Evolutionary conservation across 2,113 vertebrate genomes (phyloP).

Genomic region (Ivindomyrus marchei): DNA sequence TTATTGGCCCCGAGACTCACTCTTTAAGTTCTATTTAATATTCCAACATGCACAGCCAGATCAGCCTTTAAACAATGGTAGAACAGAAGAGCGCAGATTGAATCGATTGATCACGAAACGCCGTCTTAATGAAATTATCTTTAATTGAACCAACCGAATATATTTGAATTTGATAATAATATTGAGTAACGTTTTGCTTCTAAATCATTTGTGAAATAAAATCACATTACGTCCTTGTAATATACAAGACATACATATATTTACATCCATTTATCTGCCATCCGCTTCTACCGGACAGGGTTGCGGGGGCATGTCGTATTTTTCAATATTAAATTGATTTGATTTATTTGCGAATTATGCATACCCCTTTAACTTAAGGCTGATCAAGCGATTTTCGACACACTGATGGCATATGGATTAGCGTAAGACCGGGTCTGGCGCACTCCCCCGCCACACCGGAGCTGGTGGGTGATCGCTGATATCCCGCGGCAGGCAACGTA

Average conservation of each 20-base stretch:
- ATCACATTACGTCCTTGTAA: not conserved
- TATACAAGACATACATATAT: not conserved
- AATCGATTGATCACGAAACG: not conserved
- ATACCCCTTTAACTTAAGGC: not conserved
- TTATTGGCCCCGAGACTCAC: not conserved
- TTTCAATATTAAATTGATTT: not conserved
- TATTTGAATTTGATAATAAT: not conserved
- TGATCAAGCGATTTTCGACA: constrained; percentile 7
- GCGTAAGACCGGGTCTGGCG: not conserved
- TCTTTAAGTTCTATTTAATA: not conserved
- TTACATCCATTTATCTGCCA: not conserved
- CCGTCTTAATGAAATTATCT: not conserved
- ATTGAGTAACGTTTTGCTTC: not conserved
- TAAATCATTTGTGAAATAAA: not conserved
- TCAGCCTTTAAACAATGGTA: not conserved
- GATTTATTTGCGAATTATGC: not conserved
- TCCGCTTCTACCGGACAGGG: not conserved
- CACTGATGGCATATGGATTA: constrained; percentile 10
- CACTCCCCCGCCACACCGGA: not conserved
- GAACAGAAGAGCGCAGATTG: not conserved
- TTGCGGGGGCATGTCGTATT: not conserved
- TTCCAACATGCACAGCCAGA: not conserved
- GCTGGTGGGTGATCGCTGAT: not conserved
- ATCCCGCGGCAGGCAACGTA: not conserved
- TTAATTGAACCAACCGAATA: not conserved